Evolutionary conservation across 2,888 invertebrate species (phyloP), one percentile per base, ranked within the genome.

Genomic region (Acutogordius australiensis): DNA sequence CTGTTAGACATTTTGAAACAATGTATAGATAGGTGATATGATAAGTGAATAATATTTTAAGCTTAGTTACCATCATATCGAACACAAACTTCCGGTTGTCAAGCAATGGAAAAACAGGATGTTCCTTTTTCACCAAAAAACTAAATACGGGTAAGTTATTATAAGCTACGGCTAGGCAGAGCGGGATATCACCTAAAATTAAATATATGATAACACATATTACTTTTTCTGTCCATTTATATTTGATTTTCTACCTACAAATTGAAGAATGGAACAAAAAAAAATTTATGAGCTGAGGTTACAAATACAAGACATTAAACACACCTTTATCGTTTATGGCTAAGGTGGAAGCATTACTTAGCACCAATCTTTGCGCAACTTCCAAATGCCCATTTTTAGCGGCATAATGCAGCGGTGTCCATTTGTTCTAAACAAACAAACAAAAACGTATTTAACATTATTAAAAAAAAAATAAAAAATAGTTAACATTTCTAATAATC

Each of bases 81-180:
- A 90, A 91, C 60, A 91, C 84, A 71, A 94, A 97, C 77, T 88
- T 80, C 68, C 84, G 80, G 70, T 97, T 94, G 64, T 94, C 94
- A 23, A 51, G 51, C 88, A 97, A 76, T 2, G 81, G 80, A 69
- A 91, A 86, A 0, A 91, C 90, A 68, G 91, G 90, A 70, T 94
- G 94, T 68, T 97, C 94, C 71, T 90, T 90, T 67, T 85, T 84
- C 77, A 97, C 79, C 62, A 97, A 77, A 71, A 88, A 97, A 69
- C 86, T 84, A 61, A 97, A 75, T 13, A 94, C 91, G 66, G 86
- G 84, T 66, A 87, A 84, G 72, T 97, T 94, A 62, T 87, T 88
- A 73, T 88, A 86, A 21, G 88, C 84, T 28, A 94, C 91, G 18
- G 97, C 94, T 68, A 90, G 91, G 82, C 90, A 91, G 65, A 97